Evolutionary conservation across 2,113 vertebrate species (phyloP), one percentile per base, ranked within the genome.

Genomic region (Syrmaticus mikado): DNA sequence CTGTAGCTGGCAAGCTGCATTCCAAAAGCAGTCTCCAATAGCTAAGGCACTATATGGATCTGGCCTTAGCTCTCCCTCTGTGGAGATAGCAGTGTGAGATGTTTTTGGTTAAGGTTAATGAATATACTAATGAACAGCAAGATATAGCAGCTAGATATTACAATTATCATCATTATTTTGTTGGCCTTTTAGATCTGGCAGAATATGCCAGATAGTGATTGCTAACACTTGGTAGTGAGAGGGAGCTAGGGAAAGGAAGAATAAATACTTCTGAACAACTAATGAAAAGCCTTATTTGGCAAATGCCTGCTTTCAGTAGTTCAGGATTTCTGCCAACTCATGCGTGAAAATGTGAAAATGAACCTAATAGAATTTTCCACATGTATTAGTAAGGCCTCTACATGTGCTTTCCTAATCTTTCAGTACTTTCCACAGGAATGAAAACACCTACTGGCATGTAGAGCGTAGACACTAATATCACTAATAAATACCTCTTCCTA

Each of bases 391-490:
- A 40, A 45, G 60, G 45, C 52, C 60, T 85, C 77, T 34, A 16
- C 57, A 13, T 32, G 24, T 52, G 5, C 55, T 74, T 45, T 45
- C n/a, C 61, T 52, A 13, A 34, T 41, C 24, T 32, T n/a, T 67
- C 27, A 20, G 27, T 28, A 34, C 20, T 27, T 61, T 65, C 4
- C 24, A 34, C 76, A 28, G 70, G 55, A 90, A 34, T 28, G 43
- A 22, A 36, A 79, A 25, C 6, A 4, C 32, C 57, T 45, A 38
- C 32, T 75, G 58, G 28, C 15, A 1, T 0, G 18, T 43, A 17
- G 36, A 53, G 36, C 30, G 13, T 9, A 45, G 38, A 32, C 13
- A 24, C 28, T 65, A 52, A 30, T 0, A 1, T 0, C 14, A 18
- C 32, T 65, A 52, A n/a, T 0, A 1, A 0, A 11, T 32, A 13